Conservation (phyloP, 2,888 invertebrate genomes). For the Apoderus coryli region DNA sequence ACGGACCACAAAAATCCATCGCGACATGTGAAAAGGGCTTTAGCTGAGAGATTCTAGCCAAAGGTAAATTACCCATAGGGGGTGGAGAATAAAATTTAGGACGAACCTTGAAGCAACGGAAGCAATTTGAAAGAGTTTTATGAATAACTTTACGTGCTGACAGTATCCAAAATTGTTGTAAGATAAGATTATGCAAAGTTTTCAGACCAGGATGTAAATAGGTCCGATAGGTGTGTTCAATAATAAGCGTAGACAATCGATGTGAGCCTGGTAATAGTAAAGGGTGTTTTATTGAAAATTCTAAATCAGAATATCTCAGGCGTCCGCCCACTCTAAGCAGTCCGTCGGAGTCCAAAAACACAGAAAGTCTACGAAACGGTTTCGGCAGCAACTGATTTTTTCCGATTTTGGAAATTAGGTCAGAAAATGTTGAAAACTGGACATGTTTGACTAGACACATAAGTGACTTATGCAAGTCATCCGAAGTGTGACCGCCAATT, state of each 20-base stretch:
- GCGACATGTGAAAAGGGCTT: slow-evolving; percentile 1
- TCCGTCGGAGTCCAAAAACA: slow-evolving; percentile 6
- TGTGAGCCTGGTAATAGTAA: slow-evolving; percentile 4
- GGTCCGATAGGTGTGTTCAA: slow-evolving; percentile 1
- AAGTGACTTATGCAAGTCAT: slow-evolving; percentile 8
- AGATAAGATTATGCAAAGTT: slow-evolving; percentile 5
- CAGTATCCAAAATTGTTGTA: slow-evolving; percentile 2
- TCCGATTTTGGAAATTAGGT: not conserved
- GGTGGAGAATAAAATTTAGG: not conserved
- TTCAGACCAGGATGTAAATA: slow-evolving; percentile 4
- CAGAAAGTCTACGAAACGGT: not conserved
- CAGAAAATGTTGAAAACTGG: slow-evolving; percentile 4
- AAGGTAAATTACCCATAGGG: not conserved
- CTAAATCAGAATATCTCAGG: not conserved
- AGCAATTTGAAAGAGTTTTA: slow-evolving; percentile 1
- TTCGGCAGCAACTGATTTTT: not conserved
- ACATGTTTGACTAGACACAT: slow-evolving; percentile 8
- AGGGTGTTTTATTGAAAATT: slow-evolving; percentile 7
- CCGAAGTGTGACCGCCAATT: too few species aligned
- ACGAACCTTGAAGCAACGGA: slow-evolving; percentile 3
- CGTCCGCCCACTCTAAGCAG: slow-evolving; percentile 5
- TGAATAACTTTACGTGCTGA: slow-evolving; percentile 2
- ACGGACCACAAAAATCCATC: slow-evolving; percentile 3
- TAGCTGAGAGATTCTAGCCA: slow-evolving; percentile 2
- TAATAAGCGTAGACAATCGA: slow-evolving; percentile 1